Conservation (phyloP, 2,888 invertebrate species). For the Tenthredo scrophulariae region DNA sequence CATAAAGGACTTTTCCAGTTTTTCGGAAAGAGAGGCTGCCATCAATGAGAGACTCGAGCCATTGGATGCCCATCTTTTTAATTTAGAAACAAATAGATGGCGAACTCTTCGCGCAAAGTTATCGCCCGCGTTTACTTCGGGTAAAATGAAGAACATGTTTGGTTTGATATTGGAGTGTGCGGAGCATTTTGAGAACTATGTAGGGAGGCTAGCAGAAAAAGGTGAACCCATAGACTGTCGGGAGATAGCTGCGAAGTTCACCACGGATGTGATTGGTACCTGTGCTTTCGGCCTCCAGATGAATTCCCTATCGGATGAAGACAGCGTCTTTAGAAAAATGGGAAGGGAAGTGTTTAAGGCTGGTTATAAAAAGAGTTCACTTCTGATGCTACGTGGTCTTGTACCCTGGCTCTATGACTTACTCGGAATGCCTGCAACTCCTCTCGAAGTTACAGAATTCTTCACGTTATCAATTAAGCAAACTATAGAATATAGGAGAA, state of each 20-base stretch:
- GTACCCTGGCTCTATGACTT: constrained; percentile 60
- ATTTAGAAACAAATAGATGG: constrained; percentile 79
- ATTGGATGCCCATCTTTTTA: constrained; percentile 79
- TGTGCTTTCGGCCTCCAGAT: constrained; percentile 77
- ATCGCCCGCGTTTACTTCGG: constrained; percentile 79
- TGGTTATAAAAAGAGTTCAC: not conserved
- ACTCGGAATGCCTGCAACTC: constrained; percentile 60
- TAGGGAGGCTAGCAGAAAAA: constrained; percentile 68
- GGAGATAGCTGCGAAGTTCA: constrained; percentile 73
- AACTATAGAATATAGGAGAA: constrained; percentile 73
- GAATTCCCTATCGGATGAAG: constrained; percentile 69
- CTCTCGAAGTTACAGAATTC: constrained; percentile 67
- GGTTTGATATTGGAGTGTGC: constrained; percentile 78
- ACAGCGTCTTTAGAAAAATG: constrained; percentile 73
- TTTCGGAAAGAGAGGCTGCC: constrained; percentile 73
- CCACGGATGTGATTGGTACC: constrained; percentile 77
- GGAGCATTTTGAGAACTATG: constrained; percentile 74
- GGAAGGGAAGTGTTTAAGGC: not conserved
- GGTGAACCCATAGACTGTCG: constrained; percentile 62
- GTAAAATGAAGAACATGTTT: constrained; percentile 79
- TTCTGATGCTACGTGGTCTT: constrained; percentile 52
- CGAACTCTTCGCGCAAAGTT: constrained; percentile 78
- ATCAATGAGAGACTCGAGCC: constrained; percentile 77
- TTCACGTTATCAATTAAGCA: constrained; percentile 70
- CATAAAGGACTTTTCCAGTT: constrained; percentile 76